These are phyloP conservation scores for Monodelphis domestica DNA, from an alignment of 2,797 vertebrate species.

Conservation along the genomic window DNA sequence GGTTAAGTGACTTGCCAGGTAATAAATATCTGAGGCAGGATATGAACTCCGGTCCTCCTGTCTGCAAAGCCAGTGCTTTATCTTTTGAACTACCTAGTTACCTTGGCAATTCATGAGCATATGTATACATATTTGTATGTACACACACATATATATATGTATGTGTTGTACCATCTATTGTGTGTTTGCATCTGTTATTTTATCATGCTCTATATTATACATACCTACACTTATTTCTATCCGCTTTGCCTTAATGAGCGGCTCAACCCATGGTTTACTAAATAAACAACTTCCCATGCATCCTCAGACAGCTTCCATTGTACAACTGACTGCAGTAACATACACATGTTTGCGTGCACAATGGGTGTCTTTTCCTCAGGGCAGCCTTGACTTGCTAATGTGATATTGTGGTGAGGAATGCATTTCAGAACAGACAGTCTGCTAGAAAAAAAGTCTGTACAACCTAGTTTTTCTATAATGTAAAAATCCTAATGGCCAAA, in stretches of 20 bases:
- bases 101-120: background rate
- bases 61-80: background rate
- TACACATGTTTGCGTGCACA: background rate
- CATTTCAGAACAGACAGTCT: slow-evolving; percentile 8
- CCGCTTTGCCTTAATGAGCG: background rate
- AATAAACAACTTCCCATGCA: background rate
- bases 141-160: background rate
- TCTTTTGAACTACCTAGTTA: background rate
- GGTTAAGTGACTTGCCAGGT: background rate
- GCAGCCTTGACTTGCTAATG: no score
- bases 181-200: background rate
- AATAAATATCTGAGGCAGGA: background rate
- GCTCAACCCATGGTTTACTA: background rate
- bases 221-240: background rate
- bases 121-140: no score
- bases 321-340: background rate
- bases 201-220: background rate
- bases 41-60: background rate
- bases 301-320: background rate
- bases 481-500: slow-evolving; percentile 59
- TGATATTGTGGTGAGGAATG: background rate
- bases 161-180: background rate
- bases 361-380: background rate
- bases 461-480: slow-evolving; percentile 53
- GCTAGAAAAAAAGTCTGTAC: slow-evolving; percentile 50